These are phyloP conservation scores for Gadopsis marmoratus DNA, from an alignment of 2,797 vertebrate species.

Conservation along the genomic window DNA sequence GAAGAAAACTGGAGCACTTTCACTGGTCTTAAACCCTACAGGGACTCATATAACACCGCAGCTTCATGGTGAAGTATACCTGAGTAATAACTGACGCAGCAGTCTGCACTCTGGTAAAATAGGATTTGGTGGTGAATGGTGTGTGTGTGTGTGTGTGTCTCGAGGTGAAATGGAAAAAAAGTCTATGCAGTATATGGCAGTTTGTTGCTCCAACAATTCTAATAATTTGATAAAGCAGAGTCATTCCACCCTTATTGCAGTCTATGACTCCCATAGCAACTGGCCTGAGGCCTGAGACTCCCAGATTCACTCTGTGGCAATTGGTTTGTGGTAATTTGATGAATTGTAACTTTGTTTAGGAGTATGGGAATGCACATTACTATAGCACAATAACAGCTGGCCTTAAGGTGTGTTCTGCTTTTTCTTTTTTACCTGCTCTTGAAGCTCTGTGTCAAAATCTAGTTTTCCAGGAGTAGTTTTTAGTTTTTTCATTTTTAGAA, in stretches of 20 bases:
- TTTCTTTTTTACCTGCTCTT: slow-evolving; percentile 19
- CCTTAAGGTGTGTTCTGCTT: slow-evolving; percentile 9
- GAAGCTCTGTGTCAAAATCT: slow-evolving; percentile 11
- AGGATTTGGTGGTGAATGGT: neutral
- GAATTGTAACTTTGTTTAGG: slow-evolving; percentile 44
- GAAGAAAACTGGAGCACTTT: slow-evolving; percentile 62
- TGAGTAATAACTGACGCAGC: slow-evolving; percentile 52
- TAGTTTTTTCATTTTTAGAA: neutral
- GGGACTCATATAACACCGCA: slow-evolving; percentile 51
- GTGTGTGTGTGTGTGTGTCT: slow-evolving; percentile 8
- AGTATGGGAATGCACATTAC: slow-evolving; percentile 21
- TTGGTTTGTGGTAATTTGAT: slow-evolving; percentile 53
- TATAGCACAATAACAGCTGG: slow-evolving; percentile 19
- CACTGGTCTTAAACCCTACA: slow-evolving; percentile 41
- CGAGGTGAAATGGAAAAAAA: neutral
- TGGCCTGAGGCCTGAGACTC: neutral
- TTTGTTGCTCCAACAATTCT: slow-evolving; percentile 22
- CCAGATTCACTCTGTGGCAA: slow-evolving; percentile 32
- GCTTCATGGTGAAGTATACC: slow-evolving; percentile 35
- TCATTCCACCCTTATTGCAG: neutral
- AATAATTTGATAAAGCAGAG: slow-evolving; percentile 15
- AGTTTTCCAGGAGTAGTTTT: slow-evolving; percentile 11
- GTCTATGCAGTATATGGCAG: neutral
- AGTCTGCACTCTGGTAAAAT: slow-evolving; percentile 18
- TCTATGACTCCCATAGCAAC: neutral